Evolutionary conservation across 2,113 vertebrate genomes (phyloP).

Genomic region (Hippocampus guttulatus): DNA sequence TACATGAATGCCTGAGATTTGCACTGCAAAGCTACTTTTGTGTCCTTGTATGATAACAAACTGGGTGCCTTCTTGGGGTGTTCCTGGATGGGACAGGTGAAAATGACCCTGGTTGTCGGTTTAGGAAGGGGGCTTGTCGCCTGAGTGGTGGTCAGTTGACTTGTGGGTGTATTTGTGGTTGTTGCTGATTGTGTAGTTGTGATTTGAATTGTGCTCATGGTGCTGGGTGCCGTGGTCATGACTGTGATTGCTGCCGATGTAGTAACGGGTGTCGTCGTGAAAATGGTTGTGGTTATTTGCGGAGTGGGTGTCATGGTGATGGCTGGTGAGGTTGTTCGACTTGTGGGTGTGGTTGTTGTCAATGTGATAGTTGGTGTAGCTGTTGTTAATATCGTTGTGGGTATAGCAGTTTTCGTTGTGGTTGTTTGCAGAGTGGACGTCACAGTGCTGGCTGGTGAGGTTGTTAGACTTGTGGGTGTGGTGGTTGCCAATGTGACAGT

Average conservation of each 20-base stretch:
- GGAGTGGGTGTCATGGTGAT: background rate
- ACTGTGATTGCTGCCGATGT: background rate
- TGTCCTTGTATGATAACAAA: background rate
- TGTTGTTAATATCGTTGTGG: background rate
- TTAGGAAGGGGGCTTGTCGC: background rate
- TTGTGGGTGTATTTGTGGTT: background rate
- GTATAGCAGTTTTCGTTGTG: background rate
- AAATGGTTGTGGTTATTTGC: background rate
- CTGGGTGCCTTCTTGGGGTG: background rate
- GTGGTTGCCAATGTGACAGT: background rate
- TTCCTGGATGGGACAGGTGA: constrained; percentile 25
- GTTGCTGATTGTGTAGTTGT: background rate
- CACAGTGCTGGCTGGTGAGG: background rate
- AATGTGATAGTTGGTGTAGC: background rate
- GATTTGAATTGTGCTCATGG: constrained; percentile 1
- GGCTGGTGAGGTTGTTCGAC: background rate
- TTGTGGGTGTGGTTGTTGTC: background rate
- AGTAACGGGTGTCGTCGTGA: background rate
- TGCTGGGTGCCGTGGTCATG: constrained; percentile 5
- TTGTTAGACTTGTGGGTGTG: background rate
- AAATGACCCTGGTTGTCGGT: constrained; percentile 9
- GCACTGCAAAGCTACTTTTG: constrained; percentile 45
- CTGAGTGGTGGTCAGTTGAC: background rate
- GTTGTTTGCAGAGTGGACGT: background rate
- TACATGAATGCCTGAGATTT: constrained; percentile 45